Conservation (phyloP, 2,113 vertebrate genomes). For the Thomomys bottae region DNA sequence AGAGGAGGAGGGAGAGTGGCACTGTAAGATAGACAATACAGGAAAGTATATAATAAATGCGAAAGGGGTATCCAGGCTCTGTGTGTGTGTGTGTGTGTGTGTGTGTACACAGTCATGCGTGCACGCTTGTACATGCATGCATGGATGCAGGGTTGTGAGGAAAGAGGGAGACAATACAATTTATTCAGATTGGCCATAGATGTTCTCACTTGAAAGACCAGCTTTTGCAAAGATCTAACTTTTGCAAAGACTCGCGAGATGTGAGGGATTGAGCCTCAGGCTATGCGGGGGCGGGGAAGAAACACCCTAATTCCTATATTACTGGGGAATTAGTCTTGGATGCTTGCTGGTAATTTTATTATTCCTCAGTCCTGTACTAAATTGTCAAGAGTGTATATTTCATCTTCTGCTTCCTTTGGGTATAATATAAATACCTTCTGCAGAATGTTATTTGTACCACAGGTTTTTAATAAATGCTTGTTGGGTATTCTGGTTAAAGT, state of each 20-base stretch:
- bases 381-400: constrained; percentile 25
- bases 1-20: not conserved
- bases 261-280: not conserved
- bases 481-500: constrained; percentile 73
- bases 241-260: not conserved
- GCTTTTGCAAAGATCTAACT: not conserved
- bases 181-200: not conserved
- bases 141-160: too few relatives aligned
- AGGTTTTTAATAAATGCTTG: constrained; percentile 73
- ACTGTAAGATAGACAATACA: not conserved
- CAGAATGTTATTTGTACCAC: constrained; percentile 59
- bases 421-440: constrained; percentile 55
- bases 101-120: too few relatives aligned
- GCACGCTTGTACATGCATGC: too few relatives aligned
- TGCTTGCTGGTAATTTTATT: constrained; percentile 11
- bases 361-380: constrained; percentile 20
- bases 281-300: not conserved
- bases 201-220: not conserved
- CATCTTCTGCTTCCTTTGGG: constrained; percentile 57
- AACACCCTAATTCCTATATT: not conserved
- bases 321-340: not conserved
- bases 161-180: not conserved
- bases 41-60: not conserved
- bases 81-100: too few relatives aligned
- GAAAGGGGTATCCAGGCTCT: too few relatives aligned